Percentiles rank a stretch among this genome's conserved stretches.
These are phyloP conservation scores for Volucella bombylans DNA, from an alignment of 2,888 invertebrate genomes.

Conservation along the genomic window DNA sequence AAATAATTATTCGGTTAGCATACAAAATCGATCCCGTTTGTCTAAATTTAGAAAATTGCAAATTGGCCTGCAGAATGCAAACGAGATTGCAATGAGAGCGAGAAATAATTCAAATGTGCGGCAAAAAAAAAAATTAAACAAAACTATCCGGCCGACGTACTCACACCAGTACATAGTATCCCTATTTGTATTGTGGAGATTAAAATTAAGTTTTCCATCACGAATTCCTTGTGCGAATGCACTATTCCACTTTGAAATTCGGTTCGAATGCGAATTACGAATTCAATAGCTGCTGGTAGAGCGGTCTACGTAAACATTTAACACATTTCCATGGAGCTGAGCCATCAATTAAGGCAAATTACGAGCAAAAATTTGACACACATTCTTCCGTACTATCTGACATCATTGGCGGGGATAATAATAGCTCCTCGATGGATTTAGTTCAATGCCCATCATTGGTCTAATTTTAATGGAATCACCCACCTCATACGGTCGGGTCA, in stretches of 20 bases:
- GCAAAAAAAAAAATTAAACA: too few species aligned
- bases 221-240: too few species aligned
- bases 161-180: too few species aligned
- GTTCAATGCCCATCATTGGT: background rate
- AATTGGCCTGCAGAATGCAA: conserved; percentile 1
- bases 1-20: conserved; percentile 1
- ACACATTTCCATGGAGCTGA: conserved; percentile 5
- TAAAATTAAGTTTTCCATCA: too few species aligned
- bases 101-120: background rate
- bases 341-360: background rate
- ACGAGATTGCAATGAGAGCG: background rate
- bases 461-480: background rate
- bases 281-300: too few species aligned
- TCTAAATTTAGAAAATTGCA: conserved; percentile 23
- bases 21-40: background rate
- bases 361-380: background rate
- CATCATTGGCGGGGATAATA: conserved; percentile 13
- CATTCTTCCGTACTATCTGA: background rate
- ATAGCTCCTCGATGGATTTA: background rate
- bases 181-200: too few species aligned
- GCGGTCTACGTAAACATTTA: background rate
- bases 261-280: too few species aligned
- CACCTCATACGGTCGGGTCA: background rate
- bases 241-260: too few species aligned
- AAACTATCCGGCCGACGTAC: too few species aligned